Conservation (phyloP, 2,113 vertebrate species). For the Origma solitaria region DNA sequence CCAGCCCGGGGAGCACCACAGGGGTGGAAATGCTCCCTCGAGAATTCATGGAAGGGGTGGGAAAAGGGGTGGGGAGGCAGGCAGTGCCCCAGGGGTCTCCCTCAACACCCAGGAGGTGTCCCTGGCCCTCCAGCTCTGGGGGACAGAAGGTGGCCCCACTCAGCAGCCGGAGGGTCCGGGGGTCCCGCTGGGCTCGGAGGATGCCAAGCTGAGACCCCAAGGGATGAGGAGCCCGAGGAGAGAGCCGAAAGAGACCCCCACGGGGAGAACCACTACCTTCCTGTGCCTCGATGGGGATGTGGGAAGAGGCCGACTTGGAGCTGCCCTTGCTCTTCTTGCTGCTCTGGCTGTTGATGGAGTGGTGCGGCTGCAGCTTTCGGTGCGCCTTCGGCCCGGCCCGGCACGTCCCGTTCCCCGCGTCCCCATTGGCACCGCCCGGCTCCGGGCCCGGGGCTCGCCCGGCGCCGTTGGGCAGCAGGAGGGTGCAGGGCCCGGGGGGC, state of each 20-base stretch:
- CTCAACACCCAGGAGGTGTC: neutral
- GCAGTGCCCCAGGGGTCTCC: neutral
- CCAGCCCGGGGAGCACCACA: rapidly evolving
- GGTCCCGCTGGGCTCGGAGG: neutral
- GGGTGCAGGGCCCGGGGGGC: constrained; percentile 23
- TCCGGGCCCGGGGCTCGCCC: constrained; percentile 44
- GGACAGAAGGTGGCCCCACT: rapidly evolving
- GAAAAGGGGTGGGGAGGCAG: neutral
- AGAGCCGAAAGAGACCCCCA: rapidly evolving
- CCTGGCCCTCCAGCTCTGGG: neutral
- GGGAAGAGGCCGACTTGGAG: constrained; percentile 85
- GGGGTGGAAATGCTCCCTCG: neutral
- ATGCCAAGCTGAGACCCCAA: neutral
- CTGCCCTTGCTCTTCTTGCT: constrained; percentile 92
- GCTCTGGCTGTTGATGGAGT: constrained; percentile 89
- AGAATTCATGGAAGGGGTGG: neutral
- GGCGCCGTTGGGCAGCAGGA: constrained; percentile 74
- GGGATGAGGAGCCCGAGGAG: rapidly evolving
- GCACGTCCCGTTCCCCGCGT: constrained; percentile 59
- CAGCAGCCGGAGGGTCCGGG: neutral
- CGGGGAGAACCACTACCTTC: constrained; percentile 69
- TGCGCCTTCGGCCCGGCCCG: constrained; percentile 72
- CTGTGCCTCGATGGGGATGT: constrained; percentile 89
- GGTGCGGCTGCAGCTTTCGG: constrained; percentile 84
- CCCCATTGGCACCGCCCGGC: constrained; percentile 58